Conservation (phyloP, 2,797 vertebrate genomes). For the Paratrypauchen microcephalus region DNA sequence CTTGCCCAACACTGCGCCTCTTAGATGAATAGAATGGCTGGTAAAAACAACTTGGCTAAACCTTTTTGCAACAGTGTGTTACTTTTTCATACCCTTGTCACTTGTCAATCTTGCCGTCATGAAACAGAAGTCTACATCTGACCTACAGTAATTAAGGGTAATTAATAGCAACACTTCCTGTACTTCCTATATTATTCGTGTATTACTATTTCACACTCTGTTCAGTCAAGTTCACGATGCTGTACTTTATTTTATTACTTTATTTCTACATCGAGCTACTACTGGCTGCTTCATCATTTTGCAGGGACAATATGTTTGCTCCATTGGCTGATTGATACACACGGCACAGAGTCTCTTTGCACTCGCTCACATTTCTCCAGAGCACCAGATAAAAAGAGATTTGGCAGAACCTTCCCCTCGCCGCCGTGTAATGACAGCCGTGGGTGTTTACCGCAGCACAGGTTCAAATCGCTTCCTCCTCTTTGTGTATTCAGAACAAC, state of each 20-base stretch:
- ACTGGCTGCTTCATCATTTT: not conserved
- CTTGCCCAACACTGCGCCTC: too few relatives aligned
- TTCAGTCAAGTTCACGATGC: not conserved
- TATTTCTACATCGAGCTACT: not conserved
- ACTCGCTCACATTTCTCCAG: constrained; percentile 18
- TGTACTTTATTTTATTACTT: too few relatives aligned
- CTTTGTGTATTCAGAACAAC: constrained; percentile 40
- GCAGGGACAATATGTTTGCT: not conserved
- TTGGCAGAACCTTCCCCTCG: constrained; percentile 34
- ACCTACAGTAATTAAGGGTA: too few relatives aligned
- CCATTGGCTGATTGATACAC: constrained; percentile 1
- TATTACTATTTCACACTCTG: not conserved
- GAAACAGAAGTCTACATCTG: too few relatives aligned
- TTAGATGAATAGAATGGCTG: too few relatives aligned
- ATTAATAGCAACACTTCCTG: not conserved
- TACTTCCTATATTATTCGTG: not conserved
- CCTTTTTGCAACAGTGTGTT: too few relatives aligned
- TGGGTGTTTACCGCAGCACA: constrained; percentile 55
- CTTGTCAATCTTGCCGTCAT: too few relatives aligned
- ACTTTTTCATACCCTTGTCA: too few relatives aligned
- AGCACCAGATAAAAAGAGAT: constrained; percentile 43
- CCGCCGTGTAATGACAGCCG: constrained; percentile 52
- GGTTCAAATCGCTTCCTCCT: constrained; percentile 19
- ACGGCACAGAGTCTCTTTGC: constrained; percentile 6
- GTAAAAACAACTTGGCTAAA: too few relatives aligned